Percentiles rank a stretch among this genome's conserved stretches.
Conservation (phyloP, 2,888 invertebrate genomes). For the Dasysyrphus albostriatus region DNA sequence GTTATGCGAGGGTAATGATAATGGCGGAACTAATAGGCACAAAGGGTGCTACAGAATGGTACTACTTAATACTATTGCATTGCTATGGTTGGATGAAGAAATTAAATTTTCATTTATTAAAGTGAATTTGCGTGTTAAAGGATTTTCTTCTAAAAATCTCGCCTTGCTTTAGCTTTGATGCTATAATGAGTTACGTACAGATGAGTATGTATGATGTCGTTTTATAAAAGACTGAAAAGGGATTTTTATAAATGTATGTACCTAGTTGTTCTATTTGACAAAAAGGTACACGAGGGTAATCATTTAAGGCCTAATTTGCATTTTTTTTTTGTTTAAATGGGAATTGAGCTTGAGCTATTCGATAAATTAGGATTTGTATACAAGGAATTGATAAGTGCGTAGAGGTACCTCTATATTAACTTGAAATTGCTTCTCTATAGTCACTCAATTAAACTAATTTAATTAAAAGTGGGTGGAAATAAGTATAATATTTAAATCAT, state of each 20-base stretch:
- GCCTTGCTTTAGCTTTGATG: conserved; percentile 34
- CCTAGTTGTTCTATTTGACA: conserved; percentile 7
- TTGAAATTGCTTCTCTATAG: background rate
- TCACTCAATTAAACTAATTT: conserved; percentile 14
- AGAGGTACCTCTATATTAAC: no score
- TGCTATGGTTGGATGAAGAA: conserved; percentile 36
- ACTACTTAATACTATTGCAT: conserved; percentile 1
- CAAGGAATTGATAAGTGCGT: background rate
- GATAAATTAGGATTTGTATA: conserved; percentile 26
- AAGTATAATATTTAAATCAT: no score
- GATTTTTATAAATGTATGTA: background rate
- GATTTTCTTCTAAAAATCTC: conserved; percentile 62
- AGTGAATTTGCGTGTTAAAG: conserved; percentile 74
- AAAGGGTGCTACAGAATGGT: conserved; percentile 46
- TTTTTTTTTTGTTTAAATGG: conserved; percentile 1
- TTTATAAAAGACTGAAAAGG: background rate
- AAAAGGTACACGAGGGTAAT: conserved; percentile 21
- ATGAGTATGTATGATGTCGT: conserved; percentile 27
- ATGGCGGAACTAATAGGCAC: conserved; percentile 67
- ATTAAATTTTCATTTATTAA: conserved; percentile 74
- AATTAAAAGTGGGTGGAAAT: background rate
- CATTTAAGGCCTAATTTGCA: conserved; percentile 26
- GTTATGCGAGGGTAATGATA: conserved; percentile 70
- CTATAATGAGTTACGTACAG: conserved; percentile 25
- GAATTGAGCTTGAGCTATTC: background rate